Evolutionary conservation across 2,797 vertebrate genomes (phyloP).

Genomic region (Phylloscopus collybita): DNA sequence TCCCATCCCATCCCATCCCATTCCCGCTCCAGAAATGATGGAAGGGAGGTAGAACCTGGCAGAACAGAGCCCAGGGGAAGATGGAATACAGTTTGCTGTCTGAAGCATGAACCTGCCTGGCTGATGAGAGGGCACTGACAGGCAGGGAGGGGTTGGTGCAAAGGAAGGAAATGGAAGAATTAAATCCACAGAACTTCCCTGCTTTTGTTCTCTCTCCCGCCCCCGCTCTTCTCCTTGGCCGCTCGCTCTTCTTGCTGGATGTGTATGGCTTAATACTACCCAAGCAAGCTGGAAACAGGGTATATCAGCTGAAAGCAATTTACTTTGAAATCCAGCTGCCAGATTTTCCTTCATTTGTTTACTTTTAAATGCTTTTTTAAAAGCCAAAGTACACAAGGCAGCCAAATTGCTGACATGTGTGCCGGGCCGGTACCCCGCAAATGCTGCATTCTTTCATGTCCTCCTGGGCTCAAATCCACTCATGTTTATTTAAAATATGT

Average conservation of each 20-base stretch:
- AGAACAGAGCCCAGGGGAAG: neutral
- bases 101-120: neutral
- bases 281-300: constrained; percentile 89
- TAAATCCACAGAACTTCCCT: constrained; percentile 56
- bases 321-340: constrained; percentile 90
- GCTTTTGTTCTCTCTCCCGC: constrained; percentile 82
- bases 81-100: neutral
- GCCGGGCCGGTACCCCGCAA: constrained; percentile 82
- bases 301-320: constrained; percentile 96
- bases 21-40: neutral
- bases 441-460: constrained; percentile 93
- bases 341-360: constrained; percentile 93
- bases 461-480: constrained; percentile 89
- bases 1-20: neutral
- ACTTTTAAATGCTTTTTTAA: constrained; percentile 95
- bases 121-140: constrained; percentile 19
- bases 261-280: constrained; percentile 88
- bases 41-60: neutral
- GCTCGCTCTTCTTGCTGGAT: constrained; percentile 85
- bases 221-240: constrained; percentile 75
- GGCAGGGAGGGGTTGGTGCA: constrained; percentile 55
- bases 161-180: constrained; percentile 69
- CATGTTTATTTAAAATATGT: constrained; percentile 96
- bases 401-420: constrained; percentile 99
- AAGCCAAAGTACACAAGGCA: constrained; percentile 96